Base-by-base conservation (phyloP, 1,140 invertebrate species). In the Probaryconus sp. region DNA sequence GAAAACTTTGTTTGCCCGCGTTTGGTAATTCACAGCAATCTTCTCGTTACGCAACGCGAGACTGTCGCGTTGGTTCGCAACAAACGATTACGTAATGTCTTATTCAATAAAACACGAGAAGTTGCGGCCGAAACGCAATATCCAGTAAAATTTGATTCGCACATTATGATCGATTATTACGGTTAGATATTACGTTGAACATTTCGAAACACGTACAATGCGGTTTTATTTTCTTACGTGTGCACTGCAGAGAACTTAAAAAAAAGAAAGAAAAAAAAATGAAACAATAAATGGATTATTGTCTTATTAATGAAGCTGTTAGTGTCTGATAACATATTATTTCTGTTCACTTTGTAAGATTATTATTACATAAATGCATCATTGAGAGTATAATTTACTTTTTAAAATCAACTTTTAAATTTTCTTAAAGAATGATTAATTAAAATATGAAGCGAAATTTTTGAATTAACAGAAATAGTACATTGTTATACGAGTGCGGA, bases 51-150 rank as follows among this genome's bases (percentile, higher is more conserved):
- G 69, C 53, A 72, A 72, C 51, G 37, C 24, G 35, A 60, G 60
- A 72, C 58, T 72, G 69, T 72, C 60, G 70, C 61, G 56, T 37
- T 42, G 33, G 51, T 38, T 72, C 48, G 70, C 48, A 61, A 55
- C 61, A 56, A 64, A 55, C 61, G 61, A 61, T 73, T 73, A n/a
- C 60, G 53, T 55, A 72, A 72, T 10, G 10, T 11, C 60, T 61
- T 51, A 35, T 72, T 72, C 53, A 72, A 72, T 72, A 60, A 65
- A 72, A 72, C 60, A 65, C 60, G 69, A 72, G 60, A 72, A 65
- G 69, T 72, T 65, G 69, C 47, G 60, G 61, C 51, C 61, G 55
- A 65, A 72, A 60, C 38, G 69, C 53, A 53, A 60, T 72, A 72
- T 65, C 51, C 24, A 51, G 38, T 30, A 65, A 60, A 65, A 60